Evolutionary conservation across 1,140 invertebrate species (phyloP), one percentile per base, ranked within the genome.

Genomic region (Drosophila serrata): DNA sequence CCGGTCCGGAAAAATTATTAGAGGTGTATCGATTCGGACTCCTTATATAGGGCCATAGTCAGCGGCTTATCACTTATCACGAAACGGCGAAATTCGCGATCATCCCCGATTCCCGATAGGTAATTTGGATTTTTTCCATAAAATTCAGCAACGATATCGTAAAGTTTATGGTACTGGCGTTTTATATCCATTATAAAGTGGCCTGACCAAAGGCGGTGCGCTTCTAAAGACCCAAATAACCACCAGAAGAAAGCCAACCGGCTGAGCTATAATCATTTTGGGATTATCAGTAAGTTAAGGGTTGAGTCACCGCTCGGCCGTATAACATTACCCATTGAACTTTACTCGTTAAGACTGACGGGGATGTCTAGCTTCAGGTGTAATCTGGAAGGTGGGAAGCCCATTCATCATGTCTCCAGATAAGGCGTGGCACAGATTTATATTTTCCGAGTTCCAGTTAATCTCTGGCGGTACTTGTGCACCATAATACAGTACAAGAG

Each of bases 181-280:
- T 76, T 77, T 77, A 77, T 77, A 77, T 77, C 73, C 62, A 77
- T 77, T 53, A 77, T 77, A 77, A 77, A 77, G 35, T 12, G 63
- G 27, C 15, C 37, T 42, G 49, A 6, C 4, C 33, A 5, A 31
- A 31, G 56, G 63, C 61, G 74, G 62, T 77, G 40, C n/a, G 39
- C 48, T 77, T 77, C 62, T 77, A 56, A 62, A 75, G 74, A 58
- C 37, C 29, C 17, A 31, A 55, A 51, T 42, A 24, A 19, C 42
- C 27, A 42, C 62, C 42, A 8, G 15, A 67, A 48, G 31, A 45
- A 60, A 51, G 39, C 33, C 22, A 49, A 73, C 12, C 37, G 39
- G 31, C 5, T 7, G 12, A 35, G 49, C 17, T 27, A 2, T 39
- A 60, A 42, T 13, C 17, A 24, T 3, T 56, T 56, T 49, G 15